Percentiles rank a stretch among this genome's conserved stretches.
These are phyloP conservation scores for Cheilosia variabilis DNA, from an alignment of 2,888 invertebrate species.

Conservation along the genomic window DNA sequence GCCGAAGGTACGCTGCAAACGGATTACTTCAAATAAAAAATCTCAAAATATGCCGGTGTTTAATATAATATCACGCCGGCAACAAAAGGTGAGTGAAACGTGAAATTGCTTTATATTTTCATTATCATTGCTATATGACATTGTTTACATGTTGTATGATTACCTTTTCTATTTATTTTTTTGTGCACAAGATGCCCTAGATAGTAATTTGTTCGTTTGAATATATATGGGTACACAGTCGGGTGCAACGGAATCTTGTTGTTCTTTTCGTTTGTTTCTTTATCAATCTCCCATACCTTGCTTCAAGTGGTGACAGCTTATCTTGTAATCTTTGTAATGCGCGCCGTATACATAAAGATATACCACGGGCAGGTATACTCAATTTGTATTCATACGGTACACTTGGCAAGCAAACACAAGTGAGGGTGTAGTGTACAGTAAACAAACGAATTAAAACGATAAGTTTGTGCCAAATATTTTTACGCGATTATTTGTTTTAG, in stretches of 20 bases:
- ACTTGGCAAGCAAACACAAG: conserved; percentile 29
- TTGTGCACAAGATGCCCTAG: conserved; percentile 1
- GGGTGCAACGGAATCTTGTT: not conserved
- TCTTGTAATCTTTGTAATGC: conserved; percentile 32
- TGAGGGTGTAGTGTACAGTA: not conserved
- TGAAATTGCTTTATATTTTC: conserved; percentile 32
- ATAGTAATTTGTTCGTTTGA: not conserved
- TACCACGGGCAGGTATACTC: not conserved
- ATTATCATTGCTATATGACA: conserved; percentile 8
- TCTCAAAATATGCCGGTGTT: conserved; percentile 85
- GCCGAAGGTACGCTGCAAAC: conserved; percentile 76
- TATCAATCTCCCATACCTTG: not conserved
- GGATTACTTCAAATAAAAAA: conserved; percentile 59
- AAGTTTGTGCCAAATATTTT: conserved; percentile 21
- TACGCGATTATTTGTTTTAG: conserved; percentile 1
- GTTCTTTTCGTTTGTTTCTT: not conserved
- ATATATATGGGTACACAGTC: not conserved
- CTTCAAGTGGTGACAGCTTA: conserved; percentile 14
- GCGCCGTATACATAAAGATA: not conserved
- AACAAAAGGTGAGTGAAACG: conserved; percentile 85
- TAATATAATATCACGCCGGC: conserved; percentile 86
- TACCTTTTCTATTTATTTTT: not conserved
- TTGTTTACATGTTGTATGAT: conserved; percentile 29
- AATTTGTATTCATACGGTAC: not conserved
- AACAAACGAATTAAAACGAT: conserved; percentile 4